These are phyloP conservation scores for Melieria picta DNA, from an alignment of 2,888 invertebrate species.

Conservation along the genomic window DNA sequence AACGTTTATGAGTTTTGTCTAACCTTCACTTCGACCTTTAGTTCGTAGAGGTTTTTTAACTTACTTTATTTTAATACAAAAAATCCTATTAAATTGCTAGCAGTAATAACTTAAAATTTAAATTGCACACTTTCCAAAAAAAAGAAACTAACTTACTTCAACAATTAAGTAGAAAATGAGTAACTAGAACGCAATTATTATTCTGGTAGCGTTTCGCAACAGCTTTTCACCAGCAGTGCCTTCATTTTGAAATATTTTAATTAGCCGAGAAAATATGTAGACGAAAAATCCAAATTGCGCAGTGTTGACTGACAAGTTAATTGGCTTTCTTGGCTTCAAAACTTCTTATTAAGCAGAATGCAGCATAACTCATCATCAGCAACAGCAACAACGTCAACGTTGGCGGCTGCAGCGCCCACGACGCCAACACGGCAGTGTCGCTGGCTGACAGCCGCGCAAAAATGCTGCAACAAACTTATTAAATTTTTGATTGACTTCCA, in stretches of 20 bases:
- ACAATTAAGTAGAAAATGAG: no score
- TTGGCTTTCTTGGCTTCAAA: constrained; percentile 55
- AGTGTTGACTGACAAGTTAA: constrained; percentile 60
- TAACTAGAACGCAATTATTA: no score
- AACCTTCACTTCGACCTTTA: no score
- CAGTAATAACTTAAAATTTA: no score
- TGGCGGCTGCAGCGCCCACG: constrained; percentile 4
- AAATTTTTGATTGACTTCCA: constrained; percentile 49
- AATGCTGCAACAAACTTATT: constrained; percentile 36
- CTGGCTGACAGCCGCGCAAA: constrained; percentile 16
- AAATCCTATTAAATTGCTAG: no score
- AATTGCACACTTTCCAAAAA: no score
- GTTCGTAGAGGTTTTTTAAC: no score
- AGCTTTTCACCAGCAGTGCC: no score
- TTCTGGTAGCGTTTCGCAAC: no score
- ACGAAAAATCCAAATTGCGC: constrained; percentile 23
- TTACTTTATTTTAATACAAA: no score
- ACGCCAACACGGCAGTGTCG: neutral
- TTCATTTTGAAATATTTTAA: neutral
- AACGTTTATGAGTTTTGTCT: no score
- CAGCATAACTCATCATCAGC: constrained; percentile 30
- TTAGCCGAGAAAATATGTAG: neutral
- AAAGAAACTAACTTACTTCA: no score
- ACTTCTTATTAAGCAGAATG: constrained; percentile 52
- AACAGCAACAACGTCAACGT: neutral